These are phyloP conservation scores for Samia ricini DNA, from an alignment of 1,140 invertebrate genomes.

Conservation along the genomic window DNA sequence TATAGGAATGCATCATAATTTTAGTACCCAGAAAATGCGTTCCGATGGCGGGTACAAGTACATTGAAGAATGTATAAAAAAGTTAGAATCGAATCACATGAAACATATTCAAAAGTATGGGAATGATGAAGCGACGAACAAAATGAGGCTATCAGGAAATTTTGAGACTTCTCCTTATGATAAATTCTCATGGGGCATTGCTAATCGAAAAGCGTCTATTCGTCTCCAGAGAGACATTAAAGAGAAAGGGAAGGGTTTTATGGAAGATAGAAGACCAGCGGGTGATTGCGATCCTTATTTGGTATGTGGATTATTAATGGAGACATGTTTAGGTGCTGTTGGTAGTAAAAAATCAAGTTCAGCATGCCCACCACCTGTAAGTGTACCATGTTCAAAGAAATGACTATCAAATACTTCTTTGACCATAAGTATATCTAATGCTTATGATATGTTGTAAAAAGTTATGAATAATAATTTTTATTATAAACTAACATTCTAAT, in stretches of 20 bases:
- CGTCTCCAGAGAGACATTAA: conserved; percentile 89
- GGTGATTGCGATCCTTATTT: conserved; percentile 96
- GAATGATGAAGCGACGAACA: conserved; percentile 90
- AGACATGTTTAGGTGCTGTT: conserved; percentile 35
- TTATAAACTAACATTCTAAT: too few species aligned
- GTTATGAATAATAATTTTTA: too few species aligned
- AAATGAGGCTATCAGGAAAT: conserved; percentile 90
- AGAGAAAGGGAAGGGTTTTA: conserved; percentile 92
- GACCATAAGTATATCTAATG: too few species aligned
- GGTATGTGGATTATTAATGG: conserved; percentile 85
- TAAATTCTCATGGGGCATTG: conserved; percentile 87
- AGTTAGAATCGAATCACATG: conserved; percentile 88
- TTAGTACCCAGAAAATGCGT: conserved; percentile 93
- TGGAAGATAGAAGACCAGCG: conserved; percentile 95
- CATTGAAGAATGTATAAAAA: conserved; percentile 90
- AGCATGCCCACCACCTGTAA: neutral
- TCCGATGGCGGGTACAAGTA: conserved; percentile 85
- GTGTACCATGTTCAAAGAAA: neutral
- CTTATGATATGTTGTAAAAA: too few species aligned
- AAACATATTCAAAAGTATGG: conserved; percentile 95
- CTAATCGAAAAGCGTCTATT: conserved; percentile 88
- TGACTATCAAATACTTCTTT: too few species aligned
- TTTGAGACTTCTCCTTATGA: conserved; percentile 93
- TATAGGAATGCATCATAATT: conserved; percentile 94
- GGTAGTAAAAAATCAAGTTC: conserved; percentile 11